Evolutionary conservation across 2,113 vertebrate species (phyloP), one percentile per base, ranked within the genome.

Genomic region (Isichthys henryi): DNA sequence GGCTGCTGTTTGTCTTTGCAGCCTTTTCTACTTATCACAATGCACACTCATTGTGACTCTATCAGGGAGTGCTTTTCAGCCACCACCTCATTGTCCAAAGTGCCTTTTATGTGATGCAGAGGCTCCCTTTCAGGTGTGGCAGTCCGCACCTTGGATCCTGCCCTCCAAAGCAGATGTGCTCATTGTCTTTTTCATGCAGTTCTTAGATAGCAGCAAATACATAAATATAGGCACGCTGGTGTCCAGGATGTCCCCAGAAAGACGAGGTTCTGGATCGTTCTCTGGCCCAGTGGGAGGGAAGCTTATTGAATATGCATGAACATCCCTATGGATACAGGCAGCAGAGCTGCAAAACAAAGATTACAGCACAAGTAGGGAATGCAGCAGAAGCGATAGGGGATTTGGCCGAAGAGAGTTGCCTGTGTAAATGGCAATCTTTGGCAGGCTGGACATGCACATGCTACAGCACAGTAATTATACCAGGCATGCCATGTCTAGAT

Each of bases 21-120:
- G 89, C 93, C 92, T 93, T 93, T 93, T 94, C 94, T 94, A 95
- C 95, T 95, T 95, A 94, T 94, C 95, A 95, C 94, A 94, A 94
- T 95, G 95, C 94, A 92, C 45, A 48, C 35, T 27, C 48, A 90
- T 87, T 90, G 89, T 74, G 46, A 46, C n/a, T n/a, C 46, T 89
- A 87, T 89, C 89, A 86, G 70, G 39, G 46, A 15, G 21, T 9
- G 83, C 84, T 87, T 90, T 89, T 90, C 84, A 87, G 70, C n/a
- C 27, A 48, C 56, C 62, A 27, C 87, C 87, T 90, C 62, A 70
- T 90, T 87, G 84, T 66, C 52, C n/a, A 21, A 86, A 92, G 90
- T 88, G 93, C 93, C 94, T 94, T 95, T 95, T 87, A 50, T 87
- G 31, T 31, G 50, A 93, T 95, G 92, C 93, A 92, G 92, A 92